Base-by-base conservation (phyloP, 2,888 invertebrate genomes). In the Operophtera brumata region DNA sequence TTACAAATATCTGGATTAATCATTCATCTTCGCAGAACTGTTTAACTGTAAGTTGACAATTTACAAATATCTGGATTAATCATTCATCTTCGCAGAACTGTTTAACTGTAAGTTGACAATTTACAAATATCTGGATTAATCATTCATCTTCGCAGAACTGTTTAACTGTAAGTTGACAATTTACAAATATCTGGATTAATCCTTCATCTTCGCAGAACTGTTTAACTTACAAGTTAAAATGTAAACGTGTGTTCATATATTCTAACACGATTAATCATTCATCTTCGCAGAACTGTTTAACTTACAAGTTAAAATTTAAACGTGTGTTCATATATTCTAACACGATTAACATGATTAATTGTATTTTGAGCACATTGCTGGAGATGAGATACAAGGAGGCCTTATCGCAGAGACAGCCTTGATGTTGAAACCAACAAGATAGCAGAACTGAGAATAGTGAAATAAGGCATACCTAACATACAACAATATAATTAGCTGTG, bases 231-330 rank as follows among this genome's bases (percentile, higher is more conserved):
- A n/a, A n/a, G n/a, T n/a, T 54, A 57, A 53, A 55, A 43, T 45
- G 50, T 59, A 57, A 49, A 34, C 44, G 47, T 10, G 40, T 57
- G 46, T 62, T 61, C 62, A 57, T 59, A 47, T 49, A 40, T 59
- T 59, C 62, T 65, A n/a, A n/a, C n/a, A n/a, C n/a, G n/a, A 45
- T 57, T 59, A 56, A 56, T 61, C 55, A 64, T 64, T 61, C 54
- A 63, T 59, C 49, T 61, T 59, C 57, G 34, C 28, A 52, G 61
- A 64, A 62, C 54, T 53, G 47, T n/a, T n/a, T n/a, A n/a, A n/a
- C 52, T 45, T 50, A 57, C 52, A 56, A 53, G 43, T 60, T 54
- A 57, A 53, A 55, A 43, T 45, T 53, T 59, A 57, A 49, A 34
- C 44, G 47, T 10, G 40, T 57, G 46, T 62, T 61, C 62, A 57